Percentiles rank a stretch among this genome's conserved stretches.
phyloP scores from a whole-genome alignment of 1,140 invertebrate genomes.

The Whitmania pigra region DNA sequence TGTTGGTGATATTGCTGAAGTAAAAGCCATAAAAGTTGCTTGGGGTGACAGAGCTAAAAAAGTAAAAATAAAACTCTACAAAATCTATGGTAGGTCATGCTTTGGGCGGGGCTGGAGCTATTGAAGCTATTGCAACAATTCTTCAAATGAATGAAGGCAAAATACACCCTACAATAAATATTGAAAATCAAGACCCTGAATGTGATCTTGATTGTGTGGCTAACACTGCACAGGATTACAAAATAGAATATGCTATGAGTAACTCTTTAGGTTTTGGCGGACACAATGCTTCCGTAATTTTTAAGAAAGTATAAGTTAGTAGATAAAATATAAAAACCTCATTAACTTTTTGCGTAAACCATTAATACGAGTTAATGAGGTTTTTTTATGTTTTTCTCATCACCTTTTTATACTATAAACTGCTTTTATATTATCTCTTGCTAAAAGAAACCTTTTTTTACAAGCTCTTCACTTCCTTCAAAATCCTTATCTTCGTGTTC shows the following conservation, averaged over 20 bases:
- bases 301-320: constrained; percentile 39
- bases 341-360: too few species aligned
- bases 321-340: too few species aligned
- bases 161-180: constrained; percentile 78
- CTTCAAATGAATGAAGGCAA: constrained; percentile 59
- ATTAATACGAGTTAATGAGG: too few species aligned
- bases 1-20: constrained; percentile 78
- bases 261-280: constrained; percentile 99
- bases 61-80: constrained; percentile 67
- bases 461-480: too few species aligned
- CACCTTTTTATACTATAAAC: too few species aligned
- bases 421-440: too few species aligned
- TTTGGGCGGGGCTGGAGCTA: constrained; percentile 80
- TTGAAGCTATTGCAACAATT: constrained; percentile 76
- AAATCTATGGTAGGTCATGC: constrained; percentile 92
- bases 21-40: constrained; percentile 60
- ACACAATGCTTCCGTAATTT: constrained; percentile 81
- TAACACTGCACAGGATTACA: constrained; percentile 48
- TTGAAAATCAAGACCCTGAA: constrained; percentile 53
- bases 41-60: constrained; percentile 36
- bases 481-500: too few species aligned
- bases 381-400: too few species aligned
- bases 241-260: constrained; percentile 55
- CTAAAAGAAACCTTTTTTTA: too few species aligned
- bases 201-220: constrained; percentile 59